These are phyloP conservation scores for Nannoperca australis DNA, from an alignment of 2,797 vertebrate species.

Conservation along the genomic window DNA sequence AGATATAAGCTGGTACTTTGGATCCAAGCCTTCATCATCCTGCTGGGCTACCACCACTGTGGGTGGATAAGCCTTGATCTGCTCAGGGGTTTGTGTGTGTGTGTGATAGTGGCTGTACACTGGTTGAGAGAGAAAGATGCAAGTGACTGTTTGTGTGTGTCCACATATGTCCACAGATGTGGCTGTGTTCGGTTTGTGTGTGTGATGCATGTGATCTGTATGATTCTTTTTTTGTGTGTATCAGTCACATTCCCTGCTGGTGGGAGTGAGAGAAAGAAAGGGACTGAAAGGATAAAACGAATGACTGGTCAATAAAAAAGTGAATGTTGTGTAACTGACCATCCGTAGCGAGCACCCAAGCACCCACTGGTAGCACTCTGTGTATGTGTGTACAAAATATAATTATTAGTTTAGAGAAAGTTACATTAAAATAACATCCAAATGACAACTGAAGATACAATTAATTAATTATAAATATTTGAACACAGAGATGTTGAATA, in stretches of 20 bases:
- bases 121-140: slow-evolving; percentile 35
- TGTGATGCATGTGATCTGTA: slow-evolving; percentile 35
- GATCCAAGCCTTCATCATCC: slow-evolving; percentile 78
- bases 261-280: background rate
- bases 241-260: slow-evolving; percentile 9
- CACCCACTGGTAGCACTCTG: background rate
- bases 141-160: slow-evolving; percentile 11
- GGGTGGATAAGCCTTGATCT: slow-evolving; percentile 82
- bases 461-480: background rate
- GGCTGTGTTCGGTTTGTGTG: slow-evolving; percentile 20
- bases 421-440: slow-evolving; percentile 12
- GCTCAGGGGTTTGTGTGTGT: slow-evolving; percentile 53
- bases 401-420: slow-evolving; percentile 6
- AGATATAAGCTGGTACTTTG: slow-evolving; percentile 81
- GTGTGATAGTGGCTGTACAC: background rate
- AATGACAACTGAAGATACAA: slow-evolving; percentile 10
- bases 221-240: slow-evolving; percentile 11
- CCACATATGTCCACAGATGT: slow-evolving; percentile 23
- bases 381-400: background rate
- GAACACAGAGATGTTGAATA: background rate
- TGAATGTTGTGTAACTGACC: background rate
- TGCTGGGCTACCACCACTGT: slow-evolving; percentile 64
- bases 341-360: background rate
- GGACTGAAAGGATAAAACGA: background rate
- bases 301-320: slow-evolving; percentile 6